Percentiles rank a stretch among this genome's conserved stretches.
Conservation (phyloP, 2,113 vertebrate genomes). For the Neodontobutis hainanensis region DNA sequence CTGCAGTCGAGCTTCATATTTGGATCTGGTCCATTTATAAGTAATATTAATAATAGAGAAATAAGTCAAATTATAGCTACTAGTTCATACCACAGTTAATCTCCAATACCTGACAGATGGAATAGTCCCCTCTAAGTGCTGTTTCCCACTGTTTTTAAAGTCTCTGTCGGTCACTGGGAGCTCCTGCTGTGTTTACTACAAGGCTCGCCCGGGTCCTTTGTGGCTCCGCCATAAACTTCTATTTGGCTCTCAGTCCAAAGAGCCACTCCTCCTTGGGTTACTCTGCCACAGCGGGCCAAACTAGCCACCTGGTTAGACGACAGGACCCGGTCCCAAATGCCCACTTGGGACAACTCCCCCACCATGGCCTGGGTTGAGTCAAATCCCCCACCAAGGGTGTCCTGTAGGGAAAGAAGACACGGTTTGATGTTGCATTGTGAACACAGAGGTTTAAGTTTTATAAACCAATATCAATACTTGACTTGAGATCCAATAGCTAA, state of each 20-base stretch:
- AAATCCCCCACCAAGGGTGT: constrained; percentile 88
- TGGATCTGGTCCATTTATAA: constrained; percentile 1
- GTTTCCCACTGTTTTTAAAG: background rate
- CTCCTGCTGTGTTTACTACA: constrained; percentile 84
- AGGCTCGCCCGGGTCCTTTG: constrained; percentile 82
- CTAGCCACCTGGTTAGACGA: constrained; percentile 83
- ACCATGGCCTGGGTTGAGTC: constrained; percentile 93
- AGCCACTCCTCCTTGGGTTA: constrained; percentile 84
- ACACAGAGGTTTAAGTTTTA: background rate
- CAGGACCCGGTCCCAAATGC: constrained; percentile 91
- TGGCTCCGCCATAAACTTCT: constrained; percentile 88
- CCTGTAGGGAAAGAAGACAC: constrained; percentile 62
- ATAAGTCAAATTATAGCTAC: background rate
- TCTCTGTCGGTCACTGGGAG: constrained; percentile 58
- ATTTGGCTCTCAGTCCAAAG: constrained; percentile 89
- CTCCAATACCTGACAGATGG: constrained; percentile 7
- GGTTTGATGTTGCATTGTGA: background rate
- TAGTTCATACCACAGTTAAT: constrained; percentile 8
- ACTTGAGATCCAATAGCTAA: too few relatives aligned
- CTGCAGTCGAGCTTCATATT: background rate
- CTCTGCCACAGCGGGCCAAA: constrained; percentile 87
- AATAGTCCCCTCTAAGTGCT: constrained; percentile 7
- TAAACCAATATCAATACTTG: background rate
- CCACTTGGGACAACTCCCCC: constrained; percentile 92
- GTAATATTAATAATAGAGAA: constrained; percentile 10